Evolutionary conservation across 2,888 invertebrate genomes (phyloP).

Genomic region (Andrena minutula): DNA sequence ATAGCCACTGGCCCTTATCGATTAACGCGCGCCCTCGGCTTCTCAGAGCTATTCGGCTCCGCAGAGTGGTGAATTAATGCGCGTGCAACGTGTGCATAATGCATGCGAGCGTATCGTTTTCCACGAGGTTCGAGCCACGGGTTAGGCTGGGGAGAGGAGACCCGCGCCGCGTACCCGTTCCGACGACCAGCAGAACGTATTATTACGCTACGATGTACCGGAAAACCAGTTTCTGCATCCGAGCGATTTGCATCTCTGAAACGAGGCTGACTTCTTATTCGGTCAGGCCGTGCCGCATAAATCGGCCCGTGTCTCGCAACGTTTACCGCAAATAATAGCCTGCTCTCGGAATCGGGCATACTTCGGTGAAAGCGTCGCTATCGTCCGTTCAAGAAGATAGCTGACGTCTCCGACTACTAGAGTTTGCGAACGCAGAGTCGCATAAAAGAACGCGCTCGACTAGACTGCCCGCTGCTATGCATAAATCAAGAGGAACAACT

Average conservation of each 20-base stretch:
- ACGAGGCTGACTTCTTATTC: constrained; percentile 42
- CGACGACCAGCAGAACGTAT: constrained; percentile 39
- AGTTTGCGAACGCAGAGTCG: not conserved
- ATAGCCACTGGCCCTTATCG: not conserved
- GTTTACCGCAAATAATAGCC: constrained; percentile 29
- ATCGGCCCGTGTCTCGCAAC: constrained; percentile 40
- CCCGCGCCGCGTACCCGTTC: constrained; percentile 17
- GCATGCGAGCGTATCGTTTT: constrained; percentile 22
- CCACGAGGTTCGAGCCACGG: constrained; percentile 20
- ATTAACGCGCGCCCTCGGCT: not conserved
- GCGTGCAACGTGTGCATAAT: not conserved
- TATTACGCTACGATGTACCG: constrained; percentile 43
- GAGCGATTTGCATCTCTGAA: constrained; percentile 47
- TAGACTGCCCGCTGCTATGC: not conserved
- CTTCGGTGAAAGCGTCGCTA: constrained; percentile 23
- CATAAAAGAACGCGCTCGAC: not conserved
- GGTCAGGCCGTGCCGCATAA: constrained; percentile 21
- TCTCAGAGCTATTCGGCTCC: not conserved
- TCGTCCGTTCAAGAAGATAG: not conserved
- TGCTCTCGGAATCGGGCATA: not conserved
- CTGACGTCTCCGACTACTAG: not conserved
- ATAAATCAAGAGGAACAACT: constrained; percentile 16
- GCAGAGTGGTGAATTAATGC: not conserved
- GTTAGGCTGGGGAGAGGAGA: constrained; percentile 4
- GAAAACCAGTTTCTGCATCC: constrained; percentile 57